phyloP scores from a whole-genome alignment of 2,888 invertebrate genomes.

The Oxystoma pomonae region DNA sequence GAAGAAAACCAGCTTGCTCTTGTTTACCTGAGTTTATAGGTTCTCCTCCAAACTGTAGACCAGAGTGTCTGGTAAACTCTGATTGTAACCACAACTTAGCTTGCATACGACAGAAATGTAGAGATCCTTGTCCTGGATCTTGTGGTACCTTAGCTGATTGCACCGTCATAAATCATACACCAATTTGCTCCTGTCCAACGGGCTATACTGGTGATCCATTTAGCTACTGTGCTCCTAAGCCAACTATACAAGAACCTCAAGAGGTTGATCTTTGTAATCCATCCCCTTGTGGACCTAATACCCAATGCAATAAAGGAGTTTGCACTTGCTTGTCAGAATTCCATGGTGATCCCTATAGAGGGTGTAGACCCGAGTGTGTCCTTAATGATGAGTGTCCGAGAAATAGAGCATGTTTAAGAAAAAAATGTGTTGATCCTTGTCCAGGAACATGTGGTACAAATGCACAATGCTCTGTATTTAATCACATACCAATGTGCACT shows the following conservation, averaged over 20 bases:
- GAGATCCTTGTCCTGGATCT: slow-evolving; percentile 72
- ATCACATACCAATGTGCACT: slow-evolving; percentile 64
- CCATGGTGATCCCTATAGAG: slow-evolving; percentile 69
- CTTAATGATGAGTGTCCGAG: slow-evolving; percentile 68
- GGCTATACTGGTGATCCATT: slow-evolving; percentile 77
- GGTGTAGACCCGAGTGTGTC: slow-evolving; percentile 77
- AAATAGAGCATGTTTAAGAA: slow-evolving; percentile 66
- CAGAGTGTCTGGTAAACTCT: slow-evolving; percentile 71
- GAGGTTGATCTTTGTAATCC: slow-evolving; percentile 65
- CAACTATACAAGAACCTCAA: slow-evolving; percentile 46
- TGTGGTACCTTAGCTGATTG: slow-evolving; percentile 72
- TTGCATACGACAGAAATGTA: slow-evolving; percentile 69
- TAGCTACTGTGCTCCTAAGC: slow-evolving; percentile 59
- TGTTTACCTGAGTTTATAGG: slow-evolving; percentile 69
- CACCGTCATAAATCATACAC: slow-evolving; percentile 69
- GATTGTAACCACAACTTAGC: slow-evolving; percentile 70
- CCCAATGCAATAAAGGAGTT: slow-evolving; percentile 58
- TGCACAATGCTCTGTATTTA: slow-evolving; percentile 53
- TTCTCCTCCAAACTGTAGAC: slow-evolving; percentile 71
- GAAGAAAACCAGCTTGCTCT: slow-evolving; percentile 66
- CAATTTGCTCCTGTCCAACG: slow-evolving; percentile 67
- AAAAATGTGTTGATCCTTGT: slow-evolving; percentile 73
- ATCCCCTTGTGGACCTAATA: slow-evolving; percentile 65
- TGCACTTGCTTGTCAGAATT: slow-evolving; percentile 70
- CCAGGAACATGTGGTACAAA: slow-evolving; percentile 63